Evolutionary conservation across 2,888 invertebrate genomes (phyloP), one percentile per base, ranked within the genome.

Genomic region (Eremobia ochroleuca): DNA sequence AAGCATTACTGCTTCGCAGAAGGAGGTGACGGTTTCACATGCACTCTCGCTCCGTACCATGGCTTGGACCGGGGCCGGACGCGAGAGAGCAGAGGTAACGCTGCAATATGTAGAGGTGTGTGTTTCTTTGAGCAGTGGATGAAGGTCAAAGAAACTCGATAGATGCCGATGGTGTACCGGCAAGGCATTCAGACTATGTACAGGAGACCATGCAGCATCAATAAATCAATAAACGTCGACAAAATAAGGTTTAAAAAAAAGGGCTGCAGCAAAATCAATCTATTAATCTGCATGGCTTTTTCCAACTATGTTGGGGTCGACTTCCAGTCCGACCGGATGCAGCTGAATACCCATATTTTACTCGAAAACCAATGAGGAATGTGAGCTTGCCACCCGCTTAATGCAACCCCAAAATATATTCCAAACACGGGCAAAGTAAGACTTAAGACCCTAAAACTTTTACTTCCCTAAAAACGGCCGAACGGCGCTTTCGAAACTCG

Each of bases 381-480:
- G n/a, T 52, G 52, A 52, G 25, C 52, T 55, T 55, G 52, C 4
- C 11, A n/a, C n/a, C n/a, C n/a, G n/a, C n/a, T 66, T 78, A 64
- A 79, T 76, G 74, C 82, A 87, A 79, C 68, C 70, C 61, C 68
- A 74, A 82, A 88, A 83, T 81, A 72, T 79, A 89, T 87, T 86
- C 85, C 70, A 77, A 88, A 87, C 88, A 87, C 78, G 87, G 49
- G 49, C 66, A 80, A 83, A 88, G 79, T 76, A 77, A 73, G 78
- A 78, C 77, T 81, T 84, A 81, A 82, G 64, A 77, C 77, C 81
- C 74, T 3, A 83, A 87, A 88, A 81, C 88, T 87, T 79, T 18
- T 76, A 86, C 87, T 90, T 86, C 74, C 79, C 87, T 40, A 83
- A 85, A 86, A 81, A 55, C 52, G 64, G 34, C 55, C 55, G 59